Conservation (phyloP, 53 echinoderm and acorn worm species). For the Holothuria leucospilota region DNA sequence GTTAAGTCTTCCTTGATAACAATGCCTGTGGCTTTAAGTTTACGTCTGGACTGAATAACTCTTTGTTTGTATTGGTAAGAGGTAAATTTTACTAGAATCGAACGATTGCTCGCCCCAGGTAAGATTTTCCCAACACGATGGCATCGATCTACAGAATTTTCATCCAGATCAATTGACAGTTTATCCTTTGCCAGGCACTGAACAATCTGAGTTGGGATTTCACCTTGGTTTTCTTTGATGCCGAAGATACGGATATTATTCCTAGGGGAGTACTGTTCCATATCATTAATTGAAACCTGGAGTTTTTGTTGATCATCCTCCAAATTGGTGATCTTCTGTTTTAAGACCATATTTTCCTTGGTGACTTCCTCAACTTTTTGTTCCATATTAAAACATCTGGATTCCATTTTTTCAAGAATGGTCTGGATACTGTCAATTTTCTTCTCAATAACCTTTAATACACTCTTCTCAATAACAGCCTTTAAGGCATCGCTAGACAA, state of each 20-base stretch:
- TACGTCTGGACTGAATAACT: conserved; percentile 3
- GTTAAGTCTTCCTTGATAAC: conserved; percentile 26
- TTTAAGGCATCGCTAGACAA: conserved; percentile 6
- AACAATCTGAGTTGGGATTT: background rate
- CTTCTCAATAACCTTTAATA: conserved; percentile 4
- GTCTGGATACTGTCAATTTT: background rate
- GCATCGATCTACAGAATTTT: background rate
- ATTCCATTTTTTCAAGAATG: background rate
- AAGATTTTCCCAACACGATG: background rate
- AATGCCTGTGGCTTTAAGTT: conserved; percentile 11
- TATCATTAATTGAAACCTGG: background rate
- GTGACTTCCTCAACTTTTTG: background rate
- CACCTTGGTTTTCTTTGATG: conserved; percentile 23
- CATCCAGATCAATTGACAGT: conserved; percentile 3
- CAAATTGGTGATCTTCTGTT: background rate
- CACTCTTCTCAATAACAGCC: background rate
- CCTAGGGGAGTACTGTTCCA: conserved; percentile 13
- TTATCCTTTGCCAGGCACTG: background rate
- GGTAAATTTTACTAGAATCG: conserved; percentile 13
- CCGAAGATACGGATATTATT: conserved; percentile 28
- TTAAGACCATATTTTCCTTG: background rate
- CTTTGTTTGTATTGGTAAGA: conserved; percentile 3
- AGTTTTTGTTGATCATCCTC: background rate
- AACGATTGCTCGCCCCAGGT: conserved; percentile 9
- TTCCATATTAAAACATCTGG: conserved; percentile 21